Evolutionary conservation across 1,140 invertebrate genomes (phyloP).

Genomic region (Glossosoma conforme): DNA sequence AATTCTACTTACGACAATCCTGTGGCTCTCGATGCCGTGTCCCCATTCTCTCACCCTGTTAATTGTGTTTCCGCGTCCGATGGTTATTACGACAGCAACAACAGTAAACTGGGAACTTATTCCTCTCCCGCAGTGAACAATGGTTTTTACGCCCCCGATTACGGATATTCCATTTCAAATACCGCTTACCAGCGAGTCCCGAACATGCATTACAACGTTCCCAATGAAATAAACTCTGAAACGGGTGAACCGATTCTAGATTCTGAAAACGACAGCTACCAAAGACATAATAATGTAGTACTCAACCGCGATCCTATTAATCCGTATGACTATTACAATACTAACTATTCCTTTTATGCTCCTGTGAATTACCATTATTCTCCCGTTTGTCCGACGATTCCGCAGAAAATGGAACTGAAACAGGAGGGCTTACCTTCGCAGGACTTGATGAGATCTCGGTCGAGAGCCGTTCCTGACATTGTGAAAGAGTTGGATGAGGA

Average conservation of each 20-base stretch:
- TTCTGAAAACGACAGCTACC: conserved; percentile 9
- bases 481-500: conserved; percentile 66
- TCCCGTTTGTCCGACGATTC: conserved; percentile 33
- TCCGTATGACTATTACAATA: conserved; percentile 20
- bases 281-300: conserved; percentile 3
- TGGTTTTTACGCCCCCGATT: conserved; percentile 21
- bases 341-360: conserved; percentile 14
- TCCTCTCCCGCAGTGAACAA: conserved; percentile 7
- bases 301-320: conserved; percentile 7
- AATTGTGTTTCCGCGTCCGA: conserved; percentile 5
- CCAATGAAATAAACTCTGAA: conserved; percentile 7
- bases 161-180: conserved; percentile 11
- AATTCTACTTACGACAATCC: conserved; percentile 1
- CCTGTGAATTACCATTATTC: conserved; percentile 32
- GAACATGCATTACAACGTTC: conserved; percentile 11
- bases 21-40: conserved; percentile 2
- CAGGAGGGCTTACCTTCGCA: conserved; percentile 33
- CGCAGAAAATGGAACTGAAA: conserved; percentile 31
- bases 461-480: conserved; percentile 67
- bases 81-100: conserved; percentile 15
- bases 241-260: conserved; percentile 1
- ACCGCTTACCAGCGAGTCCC: conserved; percentile 10
- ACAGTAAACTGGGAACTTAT: conserved; percentile 10
- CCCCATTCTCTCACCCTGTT: conserved; percentile 5
- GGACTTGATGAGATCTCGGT: conserved; percentile 46